These are phyloP conservation scores for Platygyra sinensis DNA, from an alignment of 64 coral and sea anemone species.

Conservation along the genomic window DNA sequence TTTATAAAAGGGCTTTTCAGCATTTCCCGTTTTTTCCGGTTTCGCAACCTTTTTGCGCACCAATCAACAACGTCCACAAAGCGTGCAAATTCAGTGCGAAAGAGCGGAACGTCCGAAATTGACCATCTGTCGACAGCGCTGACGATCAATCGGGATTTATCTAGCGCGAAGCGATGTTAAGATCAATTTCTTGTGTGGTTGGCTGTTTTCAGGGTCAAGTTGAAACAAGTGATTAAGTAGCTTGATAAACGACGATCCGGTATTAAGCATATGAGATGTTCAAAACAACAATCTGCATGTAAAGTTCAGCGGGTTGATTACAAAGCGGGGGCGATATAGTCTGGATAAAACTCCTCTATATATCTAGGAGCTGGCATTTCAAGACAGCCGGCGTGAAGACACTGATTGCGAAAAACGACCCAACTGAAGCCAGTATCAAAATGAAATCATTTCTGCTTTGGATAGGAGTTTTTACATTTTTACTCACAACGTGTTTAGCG, in stretches of 20 bases:
- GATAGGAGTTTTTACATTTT: background rate
- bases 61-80: too few species aligned
- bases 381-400: too few species aligned
- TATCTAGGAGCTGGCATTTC: background rate
- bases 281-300: background rate
- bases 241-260: slow-evolving; percentile 25
- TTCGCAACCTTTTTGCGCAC: too few species aligned
- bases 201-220: background rate
- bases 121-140: too few species aligned
- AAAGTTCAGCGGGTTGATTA: background rate
- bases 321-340: background rate
- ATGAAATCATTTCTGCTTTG: slow-evolving; percentile 8
- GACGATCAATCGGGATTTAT: too few species aligned
- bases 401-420: background rate
- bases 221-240: background rate
- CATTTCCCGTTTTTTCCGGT: too few species aligned
- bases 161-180: background rate
- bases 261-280: background rate
- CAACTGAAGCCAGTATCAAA: background rate
- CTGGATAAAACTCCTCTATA: background rate
- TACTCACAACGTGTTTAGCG: background rate
- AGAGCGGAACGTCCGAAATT: too few species aligned
- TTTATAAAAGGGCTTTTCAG: too few species aligned
- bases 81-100: too few species aligned
- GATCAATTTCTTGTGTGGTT: background rate